These are phyloP conservation scores for Mormyrus iriodes DNA, from an alignment of 2,113 vertebrate genomes.

Conservation along the genomic window DNA sequence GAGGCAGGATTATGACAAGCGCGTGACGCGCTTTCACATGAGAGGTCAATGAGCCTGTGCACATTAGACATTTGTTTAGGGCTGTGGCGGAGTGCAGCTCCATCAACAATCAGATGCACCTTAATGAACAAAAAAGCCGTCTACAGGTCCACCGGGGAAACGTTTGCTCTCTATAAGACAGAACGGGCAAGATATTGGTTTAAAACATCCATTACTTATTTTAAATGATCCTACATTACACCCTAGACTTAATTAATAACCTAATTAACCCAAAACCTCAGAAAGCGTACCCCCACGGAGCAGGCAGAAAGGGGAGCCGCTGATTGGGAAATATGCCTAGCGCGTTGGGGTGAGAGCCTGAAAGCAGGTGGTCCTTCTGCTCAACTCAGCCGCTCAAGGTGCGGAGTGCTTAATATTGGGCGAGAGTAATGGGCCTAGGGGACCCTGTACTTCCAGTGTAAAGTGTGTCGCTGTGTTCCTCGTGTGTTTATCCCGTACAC, in stretches of 20 bases:
- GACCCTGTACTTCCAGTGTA: not conserved
- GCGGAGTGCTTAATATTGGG: slow-evolving; percentile 1
- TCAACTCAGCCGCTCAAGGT: not conserved
- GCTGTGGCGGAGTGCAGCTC: not conserved
- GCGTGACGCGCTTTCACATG: slow-evolving; percentile 52
- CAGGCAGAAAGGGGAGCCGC: not conserved
- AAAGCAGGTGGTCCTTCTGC: slow-evolving; percentile 15
- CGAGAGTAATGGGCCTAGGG: not conserved
- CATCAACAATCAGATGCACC: not conserved
- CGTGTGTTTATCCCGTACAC: not conserved
- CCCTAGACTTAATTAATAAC: slow-evolving; percentile 17
- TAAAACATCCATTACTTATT: slow-evolving; percentile 17
- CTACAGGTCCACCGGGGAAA: slow-evolving; percentile 7
- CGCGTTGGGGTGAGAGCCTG: not conserved
- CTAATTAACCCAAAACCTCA: slow-evolving; percentile 20
- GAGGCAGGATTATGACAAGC: slow-evolving; percentile 69
- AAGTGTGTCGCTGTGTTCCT: not conserved
- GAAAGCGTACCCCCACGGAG: slow-evolving; percentile 12
- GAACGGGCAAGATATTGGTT: slow-evolving; percentile 5
- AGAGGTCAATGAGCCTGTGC: slow-evolving; percentile 44
- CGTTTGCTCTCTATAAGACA: not conserved
- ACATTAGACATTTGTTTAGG: slow-evolving; percentile 40
- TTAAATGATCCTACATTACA: slow-evolving; percentile 6
- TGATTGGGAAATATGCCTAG: slow-evolving; percentile 11
- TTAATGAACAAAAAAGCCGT: slow-evolving; percentile 14